Evolutionary conservation across 2,113 vertebrate species (phyloP), one percentile per base, ranked within the genome.

Genomic region (Capreolus pygargus): DNA sequence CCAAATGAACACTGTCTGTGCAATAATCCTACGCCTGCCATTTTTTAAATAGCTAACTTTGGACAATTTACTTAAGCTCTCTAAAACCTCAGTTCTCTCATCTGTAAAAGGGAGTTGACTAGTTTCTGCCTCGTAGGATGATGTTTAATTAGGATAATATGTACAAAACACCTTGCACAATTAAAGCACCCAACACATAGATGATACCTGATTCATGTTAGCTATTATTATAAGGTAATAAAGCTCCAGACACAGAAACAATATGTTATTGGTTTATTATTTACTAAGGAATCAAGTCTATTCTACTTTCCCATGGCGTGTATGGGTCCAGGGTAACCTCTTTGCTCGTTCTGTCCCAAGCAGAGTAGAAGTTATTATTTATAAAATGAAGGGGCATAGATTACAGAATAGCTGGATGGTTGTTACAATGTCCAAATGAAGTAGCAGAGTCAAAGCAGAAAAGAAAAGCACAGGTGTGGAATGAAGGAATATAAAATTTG

Each of bases 1-100:
- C 60, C 45, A 27, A 58, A 52, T 7, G 19, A 27, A 27, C 3
- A 1, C 6, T 23, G 1, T 33, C 81, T 17, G 16, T 78, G 9
- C 8, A 39, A 1, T 6, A 33, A 7, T 25, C 33, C 33, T 45
- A 60, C 7, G 43, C 6, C 50, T 28, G 17, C 28, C 1, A 0
- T 33, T 64, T 86, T 79, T 43, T 39, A 55, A 70, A 64, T 57
- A 15, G 5, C 88, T 60, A 2, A n/a, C 28, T 58, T 88, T 36
- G 39, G 45, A 12, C 21, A 36, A 10, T 30, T 86, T 30, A 15
- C 60, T 78, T 82, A 78, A 17, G 12, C 17, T 79, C 19, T 36
- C 76, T 86, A 81, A 76, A 92, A 50, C 33, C 67, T 93, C 36
- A 39, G 10, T 21, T 86, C 79, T 52, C 60, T 36, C 17, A 78